Evolutionary conservation across 2,797 vertebrate species (phyloP), one percentile per base, ranked within the genome.

Genomic region (Microctenopoma stevenorrisi): DNA sequence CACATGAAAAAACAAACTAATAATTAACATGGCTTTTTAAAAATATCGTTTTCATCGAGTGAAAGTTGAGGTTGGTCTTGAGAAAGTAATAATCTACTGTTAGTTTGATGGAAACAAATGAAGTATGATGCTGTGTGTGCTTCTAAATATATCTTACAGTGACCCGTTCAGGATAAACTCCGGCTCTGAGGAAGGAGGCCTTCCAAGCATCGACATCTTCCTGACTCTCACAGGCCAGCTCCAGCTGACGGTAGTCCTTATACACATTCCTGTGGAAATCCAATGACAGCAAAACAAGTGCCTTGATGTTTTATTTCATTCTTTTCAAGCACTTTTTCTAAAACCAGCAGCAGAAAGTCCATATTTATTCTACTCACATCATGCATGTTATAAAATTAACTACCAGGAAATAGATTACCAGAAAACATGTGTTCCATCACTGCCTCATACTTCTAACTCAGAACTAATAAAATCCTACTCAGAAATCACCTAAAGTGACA

Each of bases 201-300:
- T 99, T 99, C 97, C 98, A 99, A 42, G 97, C 98, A 16, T 99
- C 98, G 10, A 99, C 87, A 26, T 99, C 98, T 79, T 99, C 97
- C 92, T 99, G 98, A 30, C 93, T 96, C 93, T 99, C 98, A 37
- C 97, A 98, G 71, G 97, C 97, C 92, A 99, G 81, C 90, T 99
- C 98, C 91, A 99, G 94, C 92, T 99, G 97, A 82, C 97, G 93
- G 79, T 99, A 99, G 81, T 99, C 97, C 89, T 99, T 99, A 83
- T 98, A 99, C 86, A 99, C 98, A 15, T 99, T 99, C 90, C 97
- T 99, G 88, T 52, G 38, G 61, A 69, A 15, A 47, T 37, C 70
- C 15, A 71, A 16, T 12, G 7, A 37, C 13, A 25, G 11, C 6
- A 37, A 30, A n/a, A 35, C 2, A 33, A 48, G 13, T 3, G 10